These are phyloP conservation scores for Pseudopleuronectes americanus DNA, from an alignment of 2,797 vertebrate species.

Conservation along the genomic window DNA sequence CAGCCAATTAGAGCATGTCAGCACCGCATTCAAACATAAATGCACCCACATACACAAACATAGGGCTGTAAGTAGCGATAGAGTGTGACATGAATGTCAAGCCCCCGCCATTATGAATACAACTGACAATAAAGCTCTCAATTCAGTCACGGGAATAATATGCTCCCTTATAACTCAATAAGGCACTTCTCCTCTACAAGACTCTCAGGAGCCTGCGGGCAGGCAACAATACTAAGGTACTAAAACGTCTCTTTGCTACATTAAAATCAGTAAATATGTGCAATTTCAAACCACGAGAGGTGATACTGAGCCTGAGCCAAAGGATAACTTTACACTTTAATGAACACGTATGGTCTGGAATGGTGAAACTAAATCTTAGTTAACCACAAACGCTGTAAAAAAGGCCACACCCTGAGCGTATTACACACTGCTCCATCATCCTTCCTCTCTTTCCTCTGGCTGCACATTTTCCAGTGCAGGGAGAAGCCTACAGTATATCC, in stretches of 20 bases:
- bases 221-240: conserved; percentile 31
- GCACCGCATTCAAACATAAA: conserved; percentile 24
- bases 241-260: conserved; percentile 40
- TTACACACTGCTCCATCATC: conserved; percentile 26
- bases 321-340: conserved; percentile 27
- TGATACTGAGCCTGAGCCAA: conserved; percentile 13
- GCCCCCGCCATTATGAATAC: conserved; percentile 51
- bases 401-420: conserved; percentile 34
- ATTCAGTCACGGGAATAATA: conserved; percentile 52
- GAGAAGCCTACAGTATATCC: conserved; percentile 45
- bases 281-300: conserved; percentile 23
- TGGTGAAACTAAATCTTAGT: conserved; percentile 31
- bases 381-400: conserved; percentile 26
- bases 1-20: conserved; percentile 64
- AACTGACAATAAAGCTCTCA: conserved; percentile 58
- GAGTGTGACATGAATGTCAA: conserved; percentile 55
- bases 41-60: conserved; percentile 26
- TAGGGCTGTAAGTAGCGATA: conserved; percentile 22
- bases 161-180: conserved; percentile 63
- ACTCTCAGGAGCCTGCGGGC: conserved; percentile 51
- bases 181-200: conserved; percentile 52
- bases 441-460: conserved; percentile 21
- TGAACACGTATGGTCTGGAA: conserved; percentile 16
- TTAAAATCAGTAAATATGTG: conserved; percentile 50
- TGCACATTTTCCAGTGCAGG: conserved; percentile 49